phyloP scores from a whole-genome alignment of 2,113 vertebrate genomes.

The Seriola aureovittata region DNA sequence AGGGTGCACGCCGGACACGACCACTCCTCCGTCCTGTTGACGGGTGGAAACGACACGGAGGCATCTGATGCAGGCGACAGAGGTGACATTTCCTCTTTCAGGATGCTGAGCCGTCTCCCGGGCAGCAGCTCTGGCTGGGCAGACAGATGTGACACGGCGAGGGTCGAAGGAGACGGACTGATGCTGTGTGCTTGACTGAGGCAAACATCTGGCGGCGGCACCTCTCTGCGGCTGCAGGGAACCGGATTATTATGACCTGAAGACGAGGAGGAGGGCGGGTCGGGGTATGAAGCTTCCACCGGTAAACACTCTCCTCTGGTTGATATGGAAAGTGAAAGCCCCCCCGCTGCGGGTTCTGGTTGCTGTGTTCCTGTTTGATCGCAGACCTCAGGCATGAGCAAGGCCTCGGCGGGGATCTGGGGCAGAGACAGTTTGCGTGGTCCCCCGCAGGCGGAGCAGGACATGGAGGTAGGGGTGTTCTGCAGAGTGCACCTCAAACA shows the following conservation, averaged over 20 bases:
- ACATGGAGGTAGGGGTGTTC: slow-evolving; percentile 88
- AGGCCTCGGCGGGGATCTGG: slow-evolving; percentile 89
- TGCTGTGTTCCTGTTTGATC: not conserved
- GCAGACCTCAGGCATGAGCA: slow-evolving; percentile 78
- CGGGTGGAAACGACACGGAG: not conserved
- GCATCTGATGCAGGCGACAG: slow-evolving; percentile 46
- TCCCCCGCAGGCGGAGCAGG: slow-evolving; percentile 90
- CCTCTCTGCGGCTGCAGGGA: slow-evolving; percentile 90
- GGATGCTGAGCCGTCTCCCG: slow-evolving; percentile 66
- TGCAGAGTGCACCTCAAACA: slow-evolving; percentile 90
- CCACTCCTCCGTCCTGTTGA: slow-evolving; percentile 77
- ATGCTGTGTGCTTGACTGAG: slow-evolving; percentile 7
- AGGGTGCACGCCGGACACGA: slow-evolving; percentile 90
- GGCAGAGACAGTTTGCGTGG: slow-evolving; percentile 91
- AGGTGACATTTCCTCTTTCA: slow-evolving; percentile 62
- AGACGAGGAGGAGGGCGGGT: not conserved
- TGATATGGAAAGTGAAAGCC: slow-evolving; percentile 27
- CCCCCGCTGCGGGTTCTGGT: slow-evolving; percentile 1
- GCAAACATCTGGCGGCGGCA: slow-evolving; percentile 78
- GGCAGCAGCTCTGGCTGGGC: slow-evolving; percentile 67
- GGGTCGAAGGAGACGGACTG: slow-evolving; percentile 31
- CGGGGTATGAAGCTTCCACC: slow-evolving; percentile 11
- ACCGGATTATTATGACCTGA: slow-evolving; percentile 85
- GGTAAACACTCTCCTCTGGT: slow-evolving; percentile 45
- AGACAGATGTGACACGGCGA: not conserved